Conservation (phyloP, 1,140 invertebrate species). For the Drosophila bipectinata region DNA sequence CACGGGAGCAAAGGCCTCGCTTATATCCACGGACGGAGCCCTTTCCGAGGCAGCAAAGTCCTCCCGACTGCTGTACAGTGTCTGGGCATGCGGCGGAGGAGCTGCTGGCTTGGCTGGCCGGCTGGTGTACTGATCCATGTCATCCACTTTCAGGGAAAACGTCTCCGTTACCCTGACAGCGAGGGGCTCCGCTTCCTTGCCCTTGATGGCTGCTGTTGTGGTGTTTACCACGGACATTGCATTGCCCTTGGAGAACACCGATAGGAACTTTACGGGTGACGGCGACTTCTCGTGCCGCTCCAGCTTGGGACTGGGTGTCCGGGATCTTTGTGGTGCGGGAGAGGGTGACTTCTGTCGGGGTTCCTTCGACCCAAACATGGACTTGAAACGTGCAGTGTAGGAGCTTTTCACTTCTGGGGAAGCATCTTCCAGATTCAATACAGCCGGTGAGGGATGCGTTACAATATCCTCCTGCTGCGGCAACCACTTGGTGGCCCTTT, state of each 20-base stretch:
- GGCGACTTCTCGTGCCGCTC: constrained; percentile 64
- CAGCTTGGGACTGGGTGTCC: constrained; percentile 43
- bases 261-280: constrained; percentile 53
- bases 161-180: constrained; percentile 76
- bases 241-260: constrained; percentile 63
- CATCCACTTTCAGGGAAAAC: constrained; percentile 79
- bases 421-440: constrained; percentile 43
- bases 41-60: constrained; percentile 68
- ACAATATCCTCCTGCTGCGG: constrained; percentile 7
- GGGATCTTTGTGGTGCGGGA: constrained; percentile 46
- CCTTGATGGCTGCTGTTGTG: constrained; percentile 50
- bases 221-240: constrained; percentile 62
- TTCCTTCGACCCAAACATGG: constrained; percentile 67
- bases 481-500: constrained; percentile 42
- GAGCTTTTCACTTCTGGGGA: constrained; percentile 62
- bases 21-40: constrained; percentile 50
- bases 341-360: constrained; percentile 54
- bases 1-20: constrained; percentile 73
- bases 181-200: constrained; percentile 62
- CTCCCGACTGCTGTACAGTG: constrained; percentile 75
- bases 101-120: constrained; percentile 56
- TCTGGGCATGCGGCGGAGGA: constrained; percentile 53
- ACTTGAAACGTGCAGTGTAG: constrained; percentile 72
- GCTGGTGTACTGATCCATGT: constrained; percentile 78
- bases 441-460: constrained; percentile 1